Evolutionary conservation across 2,113 vertebrate species (phyloP), one percentile per base, ranked within the genome.

Genomic region (Pampusana beccarii): DNA sequence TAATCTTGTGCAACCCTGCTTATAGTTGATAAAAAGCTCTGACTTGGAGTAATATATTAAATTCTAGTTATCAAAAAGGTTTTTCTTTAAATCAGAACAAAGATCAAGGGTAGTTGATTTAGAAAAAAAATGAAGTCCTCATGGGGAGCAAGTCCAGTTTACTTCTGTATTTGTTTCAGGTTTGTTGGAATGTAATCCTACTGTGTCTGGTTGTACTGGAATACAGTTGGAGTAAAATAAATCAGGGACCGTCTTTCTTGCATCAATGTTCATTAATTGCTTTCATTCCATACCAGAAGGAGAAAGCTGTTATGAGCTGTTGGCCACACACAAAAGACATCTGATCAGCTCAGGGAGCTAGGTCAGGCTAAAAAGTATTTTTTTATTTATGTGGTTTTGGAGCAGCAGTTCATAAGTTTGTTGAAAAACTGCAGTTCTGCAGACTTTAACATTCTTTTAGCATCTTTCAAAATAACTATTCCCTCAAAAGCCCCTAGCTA

Each of bases 191-290:
- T 65, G 20, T 36, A 81, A 91, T 81, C 93, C 77, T 48, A 87
- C 66, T 34, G 26, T 67, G 91, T 69, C 61, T 64, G 57, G 69
- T 48, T 66, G 51, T 58, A 80, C 40, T 56, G 80, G 33, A 91
- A 83, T 80, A 94, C 18, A 91, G 42, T 40, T 88, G 20, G 42
- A 88, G 72, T 78, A 84, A 96, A 96, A 93, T 78, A 95, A 94
- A 94, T 70, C 60, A 66, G 54, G 62, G 64, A 38, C 38, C 7
- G 2, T 89, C 72, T 53, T 94, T 86, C 80, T 91, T 93, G 83
- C 57, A 26, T 93, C 94, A 95, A 16, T 89, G 89, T 67, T 93
- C 83, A 60, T 85, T 95, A 97, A 89, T 89, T 95, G 86, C 61
- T 91, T 92, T 92, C 77, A 92, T 97, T 92, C 83, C 80, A 74